Evolutionary conservation across 1,140 invertebrate genomes (phyloP).

Genomic region (Cyclina sinensis): DNA sequence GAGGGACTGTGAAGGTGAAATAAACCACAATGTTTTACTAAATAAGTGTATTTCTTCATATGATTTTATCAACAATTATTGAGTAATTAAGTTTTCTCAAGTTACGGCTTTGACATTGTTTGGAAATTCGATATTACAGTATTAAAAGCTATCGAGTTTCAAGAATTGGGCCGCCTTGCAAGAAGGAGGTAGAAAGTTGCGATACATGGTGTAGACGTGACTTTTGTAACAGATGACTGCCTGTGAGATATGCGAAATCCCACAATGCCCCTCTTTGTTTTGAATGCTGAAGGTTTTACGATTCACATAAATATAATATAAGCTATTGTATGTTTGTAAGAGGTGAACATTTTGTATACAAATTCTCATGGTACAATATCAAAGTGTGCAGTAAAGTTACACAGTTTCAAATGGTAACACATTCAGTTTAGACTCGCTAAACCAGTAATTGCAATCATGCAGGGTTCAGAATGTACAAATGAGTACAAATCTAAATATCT

Average conservation of each 20-base stretch:
- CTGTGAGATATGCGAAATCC: not conserved
- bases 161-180: conserved; percentile 34
- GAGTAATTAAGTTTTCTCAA: conserved; percentile 33
- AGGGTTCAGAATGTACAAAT: too few relatives aligned
- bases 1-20: conserved; percentile 29
- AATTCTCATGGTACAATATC: too few relatives aligned
- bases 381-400: too few relatives aligned
- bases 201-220: not conserved
- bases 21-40: not conserved
- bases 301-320: conserved; percentile 51
- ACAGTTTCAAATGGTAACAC: too few relatives aligned
- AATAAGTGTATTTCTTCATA: not conserved
- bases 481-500: too few relatives aligned
- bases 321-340: not conserved
- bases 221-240: conserved; percentile 24
- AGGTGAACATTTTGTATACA: too few relatives aligned
- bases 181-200: conserved; percentile 30
- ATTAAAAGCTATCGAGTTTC: conserved; percentile 26
- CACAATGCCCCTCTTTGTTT: conserved; percentile 47
- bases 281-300: conserved; percentile 45
- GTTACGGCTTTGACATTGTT: conserved; percentile 31
- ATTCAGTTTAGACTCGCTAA: too few relatives aligned
- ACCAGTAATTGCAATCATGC: too few relatives aligned
- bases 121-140: conserved; percentile 23
- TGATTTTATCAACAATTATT: conserved; percentile 36